Percentiles rank a stretch among this genome's conserved stretches.
Conservation (phyloP, 2,888 invertebrate genomes). For the Dorcus parallelipipedus region DNA sequence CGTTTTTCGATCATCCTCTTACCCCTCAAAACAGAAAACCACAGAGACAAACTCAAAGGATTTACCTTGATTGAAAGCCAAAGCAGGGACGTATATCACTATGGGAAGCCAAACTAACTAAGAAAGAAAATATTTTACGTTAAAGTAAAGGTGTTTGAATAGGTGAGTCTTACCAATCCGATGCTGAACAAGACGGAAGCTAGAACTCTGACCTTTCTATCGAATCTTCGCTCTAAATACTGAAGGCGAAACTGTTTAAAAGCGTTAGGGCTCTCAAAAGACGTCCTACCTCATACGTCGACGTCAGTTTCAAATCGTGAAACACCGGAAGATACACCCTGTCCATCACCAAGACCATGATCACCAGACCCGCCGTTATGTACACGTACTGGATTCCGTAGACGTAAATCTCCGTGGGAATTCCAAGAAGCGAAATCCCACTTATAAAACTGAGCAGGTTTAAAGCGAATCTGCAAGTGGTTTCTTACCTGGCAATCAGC, state of each 20-base stretch:
- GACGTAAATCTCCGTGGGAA: slow-evolving; percentile 78
- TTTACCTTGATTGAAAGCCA: slow-evolving; percentile 77
- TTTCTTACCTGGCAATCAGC: slow-evolving; percentile 72
- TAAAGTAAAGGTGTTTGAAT: slow-evolving; percentile 2
- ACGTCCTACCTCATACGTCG: slow-evolving; percentile 69
- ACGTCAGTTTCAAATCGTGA: slow-evolving; percentile 69
- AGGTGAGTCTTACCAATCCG: slow-evolving; percentile 58
- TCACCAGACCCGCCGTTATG: slow-evolving; percentile 59
- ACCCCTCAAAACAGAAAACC: too few species aligned
- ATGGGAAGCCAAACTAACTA: slow-evolving; percentile 76
- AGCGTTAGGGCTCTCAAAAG: neutral
- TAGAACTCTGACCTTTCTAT: slow-evolving; percentile 64
- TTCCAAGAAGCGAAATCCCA: slow-evolving; percentile 73
- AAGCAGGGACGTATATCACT: slow-evolving; percentile 73
- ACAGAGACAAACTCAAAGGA: neutral
- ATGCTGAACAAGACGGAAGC: slow-evolving; percentile 69
- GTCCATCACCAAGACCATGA: slow-evolving; percentile 66
- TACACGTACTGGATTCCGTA: slow-evolving; percentile 76
- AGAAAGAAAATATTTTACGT: slow-evolving; percentile 30
- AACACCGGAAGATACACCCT: slow-evolving; percentile 71
- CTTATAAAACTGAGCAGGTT: slow-evolving; percentile 62
- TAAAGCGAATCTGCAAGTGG: neutral
- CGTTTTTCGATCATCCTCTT: too few species aligned
- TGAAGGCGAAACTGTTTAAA: slow-evolving; percentile 33
- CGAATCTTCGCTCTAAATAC: slow-evolving; percentile 71